Evolutionary conservation across 2,113 vertebrate genomes (phyloP).

Genomic region (Orycteropus afer): DNA sequence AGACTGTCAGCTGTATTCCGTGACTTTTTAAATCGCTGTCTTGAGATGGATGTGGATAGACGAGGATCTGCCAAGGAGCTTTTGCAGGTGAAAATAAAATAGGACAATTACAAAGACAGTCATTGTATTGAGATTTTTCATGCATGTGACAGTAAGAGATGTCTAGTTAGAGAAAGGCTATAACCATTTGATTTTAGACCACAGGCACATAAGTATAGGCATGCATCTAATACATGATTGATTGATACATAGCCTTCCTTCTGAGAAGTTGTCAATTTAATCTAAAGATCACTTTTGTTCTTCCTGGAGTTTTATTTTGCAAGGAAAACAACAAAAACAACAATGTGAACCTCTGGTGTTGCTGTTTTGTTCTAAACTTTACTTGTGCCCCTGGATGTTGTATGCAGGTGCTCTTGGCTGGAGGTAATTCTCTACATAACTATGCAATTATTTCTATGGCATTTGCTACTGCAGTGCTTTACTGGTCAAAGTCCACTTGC

Average conservation of each 20-base stretch:
- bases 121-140: slow-evolving; percentile 33
- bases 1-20: slow-evolving; percentile 96
- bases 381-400: slow-evolving; percentile 67
- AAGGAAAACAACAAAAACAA: slow-evolving; percentile 28
- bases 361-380: slow-evolving; percentile 57
- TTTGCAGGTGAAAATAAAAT: slow-evolving; percentile 90
- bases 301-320: slow-evolving; percentile 67
- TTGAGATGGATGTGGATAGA: slow-evolving; percentile 99
- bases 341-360: slow-evolving; percentile 60
- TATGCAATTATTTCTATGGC: slow-evolving; percentile 66
- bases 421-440: slow-evolving; percentile 69
- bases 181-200: slow-evolving; percentile 59
- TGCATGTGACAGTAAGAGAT: slow-evolving; percentile 15
- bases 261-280: slow-evolving; percentile 58
- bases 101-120: neutral
- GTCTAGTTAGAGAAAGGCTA: neutral
- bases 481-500: slow-evolving; percentile 61
- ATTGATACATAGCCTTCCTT: slow-evolving; percentile 23
- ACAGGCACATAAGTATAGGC: slow-evolving; percentile 36
- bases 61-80: slow-evolving; percentile 97
- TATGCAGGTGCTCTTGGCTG: slow-evolving; percentile 56
- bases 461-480: slow-evolving; percentile 66
- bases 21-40: slow-evolving; percentile 97
- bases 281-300: slow-evolving; percentile 48
- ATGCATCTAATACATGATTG: slow-evolving; percentile 39